Evolutionary conservation across 2,797 vertebrate species (phyloP), one percentile per base, ranked within the genome.

Genomic region (Gobionotothen gibberifrons): DNA sequence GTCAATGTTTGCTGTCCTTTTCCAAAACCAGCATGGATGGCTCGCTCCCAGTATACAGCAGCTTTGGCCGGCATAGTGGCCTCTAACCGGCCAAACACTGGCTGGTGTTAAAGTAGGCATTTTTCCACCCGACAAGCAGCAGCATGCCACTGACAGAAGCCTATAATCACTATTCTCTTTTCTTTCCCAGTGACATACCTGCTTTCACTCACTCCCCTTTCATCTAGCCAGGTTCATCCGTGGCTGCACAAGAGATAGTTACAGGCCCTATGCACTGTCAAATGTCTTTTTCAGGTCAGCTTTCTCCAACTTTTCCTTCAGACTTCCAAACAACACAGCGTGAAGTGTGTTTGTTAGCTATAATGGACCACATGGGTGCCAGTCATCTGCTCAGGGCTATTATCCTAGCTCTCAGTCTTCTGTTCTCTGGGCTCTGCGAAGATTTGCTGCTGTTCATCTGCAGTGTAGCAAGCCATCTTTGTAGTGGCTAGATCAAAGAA

Each of bases 401-500:
- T 92, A 90, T 90, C 83, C 19, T 76, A 83, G 86, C 88, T 88
- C 78, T 87, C 76, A 65, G 69, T 83, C 81, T 83, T 81, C 66
- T 79, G 69, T 87, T 87, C 73, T 80, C 74, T 22, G 74, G 60
- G 74, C 82, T 85, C 64, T 65, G 74, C 1, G 36, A 78, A 89
- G 85, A 88, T 84, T 77, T 39, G 67, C 48, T 61, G 73, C 76
- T 79, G 83, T 90, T 90, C 79, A 86, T 89, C 85, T 69, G 74
- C 49, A 77, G 72, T 59, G 47, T 56, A 47, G 88, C 73, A 63
- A 60, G 77, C 74, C 74, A 82, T 87, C 87, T 92, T 89, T 90
- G 88, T 84, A 89, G 88, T 72, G 63, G 74, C 70, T 39, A 79
- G 83, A 92, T 93, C 86, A 93, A 92, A 92, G 83, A 85, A 83